Percentiles rank a stretch among this genome's conserved stretches.
Evolutionary conservation across 2,797 vertebrate genomes (phyloP).

Genomic region (Siniperca undulata): DNA sequence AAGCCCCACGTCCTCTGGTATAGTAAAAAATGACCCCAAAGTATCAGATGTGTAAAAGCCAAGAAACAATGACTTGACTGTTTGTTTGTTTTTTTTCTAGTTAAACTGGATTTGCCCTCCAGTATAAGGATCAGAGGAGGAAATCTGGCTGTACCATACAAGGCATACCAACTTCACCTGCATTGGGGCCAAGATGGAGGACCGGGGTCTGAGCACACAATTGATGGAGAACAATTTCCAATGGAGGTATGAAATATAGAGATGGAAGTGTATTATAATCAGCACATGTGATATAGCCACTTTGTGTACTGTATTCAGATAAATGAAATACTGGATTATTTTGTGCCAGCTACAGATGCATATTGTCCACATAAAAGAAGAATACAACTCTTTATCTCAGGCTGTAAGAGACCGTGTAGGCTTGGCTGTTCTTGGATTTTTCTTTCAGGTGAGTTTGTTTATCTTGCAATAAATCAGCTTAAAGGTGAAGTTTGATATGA

Average conservation of each 20-base stretch:
- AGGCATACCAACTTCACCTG: slow-evolving; percentile 86
- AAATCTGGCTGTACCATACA: slow-evolving; percentile 79
- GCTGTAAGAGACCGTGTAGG: slow-evolving; percentile 62
- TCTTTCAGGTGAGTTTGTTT: slow-evolving; percentile 73
- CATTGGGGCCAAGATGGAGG: slow-evolving; percentile 86
- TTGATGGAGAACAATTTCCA: slow-evolving; percentile 87
- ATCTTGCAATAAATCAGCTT: background rate
- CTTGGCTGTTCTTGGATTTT: slow-evolving; percentile 80
- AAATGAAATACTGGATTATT: background rate
- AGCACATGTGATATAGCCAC: background rate
- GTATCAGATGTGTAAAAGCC: background rate
- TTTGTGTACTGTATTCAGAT: background rate
- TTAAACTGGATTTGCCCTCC: slow-evolving; percentile 71
- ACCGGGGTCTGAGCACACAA: slow-evolving; percentile 89
- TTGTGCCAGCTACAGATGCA: slow-evolving; percentile 75
- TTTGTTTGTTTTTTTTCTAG: slow-evolving; percentile 71
- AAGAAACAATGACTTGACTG: background rate
- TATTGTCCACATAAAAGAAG: slow-evolving; percentile 80
- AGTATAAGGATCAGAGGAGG: slow-evolving; percentile 74
- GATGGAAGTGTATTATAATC: background rate
- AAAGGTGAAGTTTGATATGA: background rate
- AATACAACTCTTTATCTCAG: slow-evolving; percentile 57
- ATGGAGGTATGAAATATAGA: slow-evolving; percentile 87
- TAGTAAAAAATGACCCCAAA: background rate
- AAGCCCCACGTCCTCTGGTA: background rate